These are phyloP conservation scores for Ophiothrix spiculata DNA, from an alignment of 35 echinoderm and acorn worm genomes.

Conservation along the genomic window DNA sequence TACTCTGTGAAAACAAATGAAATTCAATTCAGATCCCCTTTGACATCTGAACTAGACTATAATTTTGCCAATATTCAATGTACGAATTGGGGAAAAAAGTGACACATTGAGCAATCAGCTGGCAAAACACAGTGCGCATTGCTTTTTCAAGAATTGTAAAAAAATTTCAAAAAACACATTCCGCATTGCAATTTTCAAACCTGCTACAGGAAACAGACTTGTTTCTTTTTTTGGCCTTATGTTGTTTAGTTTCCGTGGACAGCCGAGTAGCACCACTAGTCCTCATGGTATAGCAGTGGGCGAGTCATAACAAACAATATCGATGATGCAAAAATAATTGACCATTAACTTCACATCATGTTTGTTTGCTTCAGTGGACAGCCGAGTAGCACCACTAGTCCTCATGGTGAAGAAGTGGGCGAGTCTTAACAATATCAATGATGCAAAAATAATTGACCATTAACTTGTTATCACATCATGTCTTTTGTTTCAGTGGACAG, in stretches of 20 bases:
- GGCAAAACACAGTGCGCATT: too few species aligned
- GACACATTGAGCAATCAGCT: too few species aligned
- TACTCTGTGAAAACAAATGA: too few species aligned
- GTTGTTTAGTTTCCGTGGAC: constrained; percentile 70
- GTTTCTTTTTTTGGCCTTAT: too few species aligned
- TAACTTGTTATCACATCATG: constrained; percentile 87
- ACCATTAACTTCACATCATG: constrained; percentile 79
- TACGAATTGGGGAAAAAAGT: too few species aligned
- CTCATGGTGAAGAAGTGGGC: constrained; percentile 83
- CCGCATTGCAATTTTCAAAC: too few species aligned
- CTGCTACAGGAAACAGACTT: too few species aligned
- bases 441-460: constrained; percentile 79
- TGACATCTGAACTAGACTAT: too few species aligned
- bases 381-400: constrained; percentile 71
- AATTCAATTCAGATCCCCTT: too few species aligned
- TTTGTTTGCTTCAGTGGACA: constrained; percentile 69
- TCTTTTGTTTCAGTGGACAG: constrained; percentile 69
- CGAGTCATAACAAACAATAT: constrained; percentile 58
- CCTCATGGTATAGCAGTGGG: constrained; percentile 78
- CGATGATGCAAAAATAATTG: constrained; percentile 85
- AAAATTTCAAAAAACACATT: too few species aligned
- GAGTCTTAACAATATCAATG: constrained; percentile 67
- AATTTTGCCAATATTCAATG: too few species aligned
- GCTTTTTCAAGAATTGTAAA: too few species aligned
- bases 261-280: constrained; percentile 74